Evolutionary conservation across 2,113 vertebrate species (phyloP), one percentile per base, ranked within the genome.

Genomic region (Sturnus vulgaris): DNA sequence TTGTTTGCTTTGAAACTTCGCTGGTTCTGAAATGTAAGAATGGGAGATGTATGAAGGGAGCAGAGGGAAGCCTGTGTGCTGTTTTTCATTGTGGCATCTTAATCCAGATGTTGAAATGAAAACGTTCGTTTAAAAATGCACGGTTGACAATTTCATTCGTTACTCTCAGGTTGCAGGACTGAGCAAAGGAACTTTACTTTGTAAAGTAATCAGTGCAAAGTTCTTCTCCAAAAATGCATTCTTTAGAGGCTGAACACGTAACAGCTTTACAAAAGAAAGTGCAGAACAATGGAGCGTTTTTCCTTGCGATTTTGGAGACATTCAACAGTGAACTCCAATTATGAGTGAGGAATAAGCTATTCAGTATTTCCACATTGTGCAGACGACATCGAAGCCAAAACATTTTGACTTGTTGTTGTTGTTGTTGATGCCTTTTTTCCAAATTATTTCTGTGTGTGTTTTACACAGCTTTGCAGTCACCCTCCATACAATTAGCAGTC

Each of bases 101-200:
- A 92, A 97, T 97, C 96, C 95, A 96, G 93, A 91, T 96, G 95
- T 96, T 92, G 86, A 94, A 91, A 94, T 86, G 93, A 95, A 94
- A 96, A 79, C 2, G n/a, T 65, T 90, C 28, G 0, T 88, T 95
- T 55, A 11, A 68, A 87, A 95, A 83, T 10, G 88, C 92, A 90
- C 4, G 46, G 10, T 75, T 91, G 86, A 87, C 93, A 47, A 82
- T 94, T 95, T 85, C 63, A 70, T 96, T 95, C 66, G 82, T 92
- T 95, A 57, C 79, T 97, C 83, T 90, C 82, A 61, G 95, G 88
- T 82, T 88, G 89, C 86, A 66, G 91, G 75, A 39, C 68, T 6
- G 30, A 92, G 82, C 59, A 12, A 27, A 63, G 65, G 71, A 68
- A 33, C 85, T 87, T 82, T 25, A 15, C 63, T 90, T 47, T 60